These are phyloP conservation scores for Oligia strigilis DNA, from an alignment of 2,888 invertebrate genomes.

Conservation along the genomic window DNA sequence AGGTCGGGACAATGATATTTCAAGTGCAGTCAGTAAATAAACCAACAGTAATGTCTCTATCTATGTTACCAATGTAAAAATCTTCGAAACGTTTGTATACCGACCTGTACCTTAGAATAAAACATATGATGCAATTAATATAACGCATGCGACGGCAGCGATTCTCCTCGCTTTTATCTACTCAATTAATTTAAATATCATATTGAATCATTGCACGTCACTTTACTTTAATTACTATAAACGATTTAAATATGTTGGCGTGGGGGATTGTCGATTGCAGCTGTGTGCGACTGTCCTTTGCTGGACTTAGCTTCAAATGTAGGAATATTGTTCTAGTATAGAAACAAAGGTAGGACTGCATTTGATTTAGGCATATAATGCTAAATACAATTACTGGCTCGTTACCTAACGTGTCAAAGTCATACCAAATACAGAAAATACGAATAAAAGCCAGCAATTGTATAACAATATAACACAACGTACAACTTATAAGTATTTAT, in stretches of 20 bases:
- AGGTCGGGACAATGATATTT: not conserved
- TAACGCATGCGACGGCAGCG: constrained; percentile 58
- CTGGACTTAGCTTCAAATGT: constrained; percentile 10
- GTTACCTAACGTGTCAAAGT: constrained; percentile 18
- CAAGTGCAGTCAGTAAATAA: not conserved
- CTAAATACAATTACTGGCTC: not conserved
- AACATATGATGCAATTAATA: constrained; percentile 61
- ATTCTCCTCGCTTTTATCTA: constrained; percentile 67
- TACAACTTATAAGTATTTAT: constrained; percentile 62
- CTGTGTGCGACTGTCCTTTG: constrained; percentile 24
- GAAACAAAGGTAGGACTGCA: not conserved
- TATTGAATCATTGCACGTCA: constrained; percentile 64
- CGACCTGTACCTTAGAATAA: constrained; percentile 47
- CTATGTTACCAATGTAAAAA: constrained; percentile 13
- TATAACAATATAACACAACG: constrained; percentile 53
- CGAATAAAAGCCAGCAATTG: constrained; percentile 27
- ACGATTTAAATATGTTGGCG: constrained; percentile 46
- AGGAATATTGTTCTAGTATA: constrained; percentile 3
- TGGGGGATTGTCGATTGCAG: constrained; percentile 19
- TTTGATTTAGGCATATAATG: not conserved
- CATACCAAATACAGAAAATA: constrained; percentile 25
- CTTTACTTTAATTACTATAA: constrained; percentile 65
- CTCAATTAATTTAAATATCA: constrained; percentile 72
- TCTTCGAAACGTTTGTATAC: constrained; percentile 28
- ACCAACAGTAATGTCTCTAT: not conserved